phyloP scores from a whole-genome alignment of 2,797 vertebrate genomes.

The Myripristis jacobus region DNA sequence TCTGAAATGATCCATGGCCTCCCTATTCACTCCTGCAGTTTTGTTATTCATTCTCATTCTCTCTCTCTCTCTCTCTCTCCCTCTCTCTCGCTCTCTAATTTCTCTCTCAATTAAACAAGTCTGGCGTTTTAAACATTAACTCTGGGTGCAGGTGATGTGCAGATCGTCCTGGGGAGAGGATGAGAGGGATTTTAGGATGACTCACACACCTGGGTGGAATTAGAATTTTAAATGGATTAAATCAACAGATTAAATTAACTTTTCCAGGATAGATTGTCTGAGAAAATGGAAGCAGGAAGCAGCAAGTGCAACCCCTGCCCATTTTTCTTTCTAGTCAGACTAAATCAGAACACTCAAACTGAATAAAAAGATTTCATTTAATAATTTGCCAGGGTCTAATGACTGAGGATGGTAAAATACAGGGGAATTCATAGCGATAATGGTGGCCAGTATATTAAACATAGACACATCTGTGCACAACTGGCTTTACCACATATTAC shows the following conservation, averaged over 20 bases:
- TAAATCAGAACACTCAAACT: background rate
- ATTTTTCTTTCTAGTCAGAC: background rate
- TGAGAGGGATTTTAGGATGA: constrained; percentile 28
- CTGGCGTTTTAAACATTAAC: constrained; percentile 51
- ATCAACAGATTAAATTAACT: constrained; percentile 16
- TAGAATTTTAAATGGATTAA: constrained; percentile 25
- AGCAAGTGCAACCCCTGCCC: background rate
- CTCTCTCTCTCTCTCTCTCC: constrained; percentile 4
- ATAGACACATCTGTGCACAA: too few species aligned
- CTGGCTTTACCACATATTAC: too few species aligned
- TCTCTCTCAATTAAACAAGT: constrained; percentile 52
- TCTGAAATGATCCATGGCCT: constrained; percentile 64
- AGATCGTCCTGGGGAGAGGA: constrained; percentile 25
- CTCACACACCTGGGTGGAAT: constrained; percentile 19
- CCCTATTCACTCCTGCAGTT: constrained; percentile 24
- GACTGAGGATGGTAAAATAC: too few species aligned
- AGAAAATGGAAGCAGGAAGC: constrained; percentile 10
- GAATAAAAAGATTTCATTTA: background rate
- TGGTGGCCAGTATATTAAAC: too few species aligned
- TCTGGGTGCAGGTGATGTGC: constrained; percentile 36
- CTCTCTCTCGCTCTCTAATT: constrained; percentile 20
- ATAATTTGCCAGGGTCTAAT: too few species aligned
- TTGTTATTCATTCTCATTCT: constrained; percentile 1
- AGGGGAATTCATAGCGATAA: too few species aligned
- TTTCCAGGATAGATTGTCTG: constrained; percentile 14